Evolutionary conservation across 2,113 vertebrate species (phyloP).

Genomic region (Melanerpes formicivorus): DNA sequence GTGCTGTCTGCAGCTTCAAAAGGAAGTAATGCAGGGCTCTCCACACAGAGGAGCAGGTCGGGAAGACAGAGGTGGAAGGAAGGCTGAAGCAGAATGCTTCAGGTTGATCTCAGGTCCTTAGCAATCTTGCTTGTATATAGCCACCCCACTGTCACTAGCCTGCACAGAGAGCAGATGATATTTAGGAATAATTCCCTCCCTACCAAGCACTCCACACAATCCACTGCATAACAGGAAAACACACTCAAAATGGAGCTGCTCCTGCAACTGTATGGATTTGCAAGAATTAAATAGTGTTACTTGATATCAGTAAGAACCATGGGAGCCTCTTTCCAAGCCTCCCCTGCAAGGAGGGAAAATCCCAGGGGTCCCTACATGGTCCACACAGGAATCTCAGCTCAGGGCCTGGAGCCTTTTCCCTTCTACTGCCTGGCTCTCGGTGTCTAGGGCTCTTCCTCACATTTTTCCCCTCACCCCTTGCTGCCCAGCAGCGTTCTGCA

Average conservation of each 20-base stretch:
- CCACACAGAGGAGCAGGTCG: background rate
- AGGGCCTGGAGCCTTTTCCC: no score
- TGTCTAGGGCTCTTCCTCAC: background rate
- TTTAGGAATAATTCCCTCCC: background rate
- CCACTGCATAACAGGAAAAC: background rate
- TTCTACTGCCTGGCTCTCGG: background rate
- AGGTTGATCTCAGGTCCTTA: background rate
- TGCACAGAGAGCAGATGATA: background rate
- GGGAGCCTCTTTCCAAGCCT: background rate
- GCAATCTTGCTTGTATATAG: background rate
- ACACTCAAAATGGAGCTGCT: background rate
- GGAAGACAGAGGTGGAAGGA: background rate
- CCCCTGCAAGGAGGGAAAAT: background rate
- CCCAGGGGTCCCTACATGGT: background rate
- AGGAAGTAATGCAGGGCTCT: background rate
- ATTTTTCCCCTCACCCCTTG: background rate
- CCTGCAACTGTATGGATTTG: background rate
- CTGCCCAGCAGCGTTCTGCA: background rate
- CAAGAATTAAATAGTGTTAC: background rate
- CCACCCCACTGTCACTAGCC: background rate
- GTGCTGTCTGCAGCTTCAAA: rapidly evolving
- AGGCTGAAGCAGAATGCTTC: no score
- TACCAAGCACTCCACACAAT: background rate
- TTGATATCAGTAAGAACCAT: background rate
- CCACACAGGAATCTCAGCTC: no score